A percentile compares a stretch with the other conserved stretches of the same genome.
Evolutionary conservation across 2,888 invertebrate genomes (phyloP).

Genomic region (Buathra laborator): DNA sequence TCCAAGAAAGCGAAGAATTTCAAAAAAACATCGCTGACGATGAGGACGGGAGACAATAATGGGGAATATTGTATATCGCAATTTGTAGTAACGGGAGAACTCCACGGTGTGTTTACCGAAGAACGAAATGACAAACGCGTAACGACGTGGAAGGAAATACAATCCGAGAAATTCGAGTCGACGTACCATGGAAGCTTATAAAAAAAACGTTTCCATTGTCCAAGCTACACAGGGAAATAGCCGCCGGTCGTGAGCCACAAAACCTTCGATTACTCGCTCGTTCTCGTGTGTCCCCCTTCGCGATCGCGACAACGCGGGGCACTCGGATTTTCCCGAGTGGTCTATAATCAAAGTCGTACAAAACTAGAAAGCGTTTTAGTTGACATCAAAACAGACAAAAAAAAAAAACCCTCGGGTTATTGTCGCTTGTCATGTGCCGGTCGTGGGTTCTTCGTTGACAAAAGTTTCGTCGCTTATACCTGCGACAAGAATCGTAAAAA

Average conservation of each 20-base stretch:
- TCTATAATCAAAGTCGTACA: slow-evolving; percentile 59
- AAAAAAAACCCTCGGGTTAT: slow-evolving; percentile 33
- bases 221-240: slow-evolving; percentile 58
- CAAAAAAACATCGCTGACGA: background rate
- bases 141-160: slow-evolving; percentile 49
- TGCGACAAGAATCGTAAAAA: slow-evolving; percentile 10
- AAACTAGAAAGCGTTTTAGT: slow-evolving; percentile 53
- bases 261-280: slow-evolving; percentile 55
- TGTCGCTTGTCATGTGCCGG: slow-evolving; percentile 54
- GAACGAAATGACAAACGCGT: slow-evolving; percentile 63
- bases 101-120: slow-evolving; percentile 45
- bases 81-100: slow-evolving; percentile 62
- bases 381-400: slow-evolving; percentile 31
- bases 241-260: slow-evolving; percentile 49
- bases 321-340: slow-evolving; percentile 42
- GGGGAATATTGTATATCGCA: slow-evolving; percentile 53
- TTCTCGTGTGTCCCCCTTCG: slow-evolving; percentile 50
- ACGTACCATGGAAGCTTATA: slow-evolving; percentile 31
- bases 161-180: slow-evolving; percentile 63
- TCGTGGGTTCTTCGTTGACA: slow-evolving; percentile 59
- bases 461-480: slow-evolving; percentile 50
- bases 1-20: background rate
- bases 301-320: slow-evolving; percentile 44
- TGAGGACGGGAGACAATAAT: background rate
- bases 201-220: slow-evolving; percentile 54